A percentile compares a stretch with the other conserved stretches of the same genome.
These are phyloP conservation scores for Drosophila koepferae DNA, from an alignment of 2,888 invertebrate genomes.

Conservation along the genomic window DNA sequence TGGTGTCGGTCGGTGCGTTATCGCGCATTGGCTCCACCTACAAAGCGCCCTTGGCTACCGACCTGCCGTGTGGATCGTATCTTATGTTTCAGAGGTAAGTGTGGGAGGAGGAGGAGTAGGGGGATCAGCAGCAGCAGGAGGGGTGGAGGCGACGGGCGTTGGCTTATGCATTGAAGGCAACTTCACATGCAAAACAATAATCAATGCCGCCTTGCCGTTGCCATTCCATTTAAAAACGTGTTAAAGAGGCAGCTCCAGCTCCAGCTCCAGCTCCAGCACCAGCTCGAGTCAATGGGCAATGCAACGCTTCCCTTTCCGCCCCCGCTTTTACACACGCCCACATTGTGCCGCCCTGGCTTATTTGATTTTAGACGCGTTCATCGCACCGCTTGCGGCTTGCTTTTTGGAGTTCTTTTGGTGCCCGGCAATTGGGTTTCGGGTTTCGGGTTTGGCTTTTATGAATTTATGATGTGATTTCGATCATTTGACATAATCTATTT, in stretches of 20 bases:
- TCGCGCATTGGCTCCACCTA: conserved; percentile 67
- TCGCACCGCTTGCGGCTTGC: conserved; percentile 61
- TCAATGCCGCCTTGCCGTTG: conserved; percentile 61
- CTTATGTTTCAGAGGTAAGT: conserved; percentile 17
- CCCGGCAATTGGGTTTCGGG: conserved; percentile 25
- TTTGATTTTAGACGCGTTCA: conserved; percentile 78
- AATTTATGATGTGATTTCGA: conserved; percentile 85
- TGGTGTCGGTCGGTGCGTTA: conserved; percentile 63
- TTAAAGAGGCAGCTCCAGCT: conserved; percentile 65
- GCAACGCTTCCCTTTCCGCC: neutral
- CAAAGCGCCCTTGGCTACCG: conserved; percentile 75
- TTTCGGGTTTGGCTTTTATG: conserved; percentile 41
- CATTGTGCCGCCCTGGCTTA: conserved; percentile 71
- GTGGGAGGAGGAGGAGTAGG: neutral
- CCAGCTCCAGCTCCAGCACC: conserved; percentile 47
- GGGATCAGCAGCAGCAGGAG: neutral
- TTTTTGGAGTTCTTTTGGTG: conserved; percentile 24
- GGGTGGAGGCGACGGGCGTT: neutral
- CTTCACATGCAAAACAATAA: conserved; percentile 77
- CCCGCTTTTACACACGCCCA: conserved; percentile 57
- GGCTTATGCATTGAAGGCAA: conserved; percentile 4
- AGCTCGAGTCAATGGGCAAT: conserved; percentile 12
- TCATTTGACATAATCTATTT: conserved; percentile 85
- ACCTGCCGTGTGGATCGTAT: conserved; percentile 28
- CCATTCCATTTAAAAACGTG: conserved; percentile 77